Evolutionary conservation across 2,113 vertebrate species (phyloP), one percentile per base, ranked within the genome.

Genomic region (Euleptes europaea): DNA sequence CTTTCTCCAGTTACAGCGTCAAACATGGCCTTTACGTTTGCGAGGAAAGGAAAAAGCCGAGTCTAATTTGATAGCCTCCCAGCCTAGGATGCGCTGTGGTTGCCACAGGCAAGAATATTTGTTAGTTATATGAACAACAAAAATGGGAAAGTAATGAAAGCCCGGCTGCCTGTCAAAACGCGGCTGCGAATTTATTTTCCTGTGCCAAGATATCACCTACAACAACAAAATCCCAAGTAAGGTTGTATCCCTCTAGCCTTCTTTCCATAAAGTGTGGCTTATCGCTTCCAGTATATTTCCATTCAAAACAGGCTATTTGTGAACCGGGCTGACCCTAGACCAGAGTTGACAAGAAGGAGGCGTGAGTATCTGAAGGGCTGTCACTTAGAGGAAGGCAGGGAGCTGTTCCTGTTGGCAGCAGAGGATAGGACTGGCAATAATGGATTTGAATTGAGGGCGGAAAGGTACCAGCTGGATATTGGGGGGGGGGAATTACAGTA

Each of bases 51-150:
- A 51, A 76, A 84, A 26, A 38, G n/a, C 17, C 60, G 65, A 70
- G 1, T 70, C 49, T 44, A 70, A 84, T 84, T 70, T 49, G 26
- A 78, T 78, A 54, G 65, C 38, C 65, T 70, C 38, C 31, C 47
- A 38, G 49, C 44, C 35, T 26, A 54, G 47, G 17, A 70, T 78
- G 40, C 75, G 57, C 31, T 77, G 2, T 51, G 35, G 31, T 57
- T 84, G 66, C 83, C 74, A 42, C 74, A 84, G 35, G 75, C 74
- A 78, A 78, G 75, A 78, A 35, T 84, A 70, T 78, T 33, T 7
- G 49, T 65, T 70, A 33, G 49, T 77, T 42, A 26, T 57, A 15
- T 35, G 44, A 70, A 78, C 28, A 67, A 84, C 13, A 69, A 77
- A 63, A 72, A 78, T 42, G 6, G 47, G 33, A 40, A 84, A 70